These are phyloP conservation scores for Bombylius discolor DNA, from an alignment of 2,888 invertebrate genomes.

Conservation along the genomic window DNA sequence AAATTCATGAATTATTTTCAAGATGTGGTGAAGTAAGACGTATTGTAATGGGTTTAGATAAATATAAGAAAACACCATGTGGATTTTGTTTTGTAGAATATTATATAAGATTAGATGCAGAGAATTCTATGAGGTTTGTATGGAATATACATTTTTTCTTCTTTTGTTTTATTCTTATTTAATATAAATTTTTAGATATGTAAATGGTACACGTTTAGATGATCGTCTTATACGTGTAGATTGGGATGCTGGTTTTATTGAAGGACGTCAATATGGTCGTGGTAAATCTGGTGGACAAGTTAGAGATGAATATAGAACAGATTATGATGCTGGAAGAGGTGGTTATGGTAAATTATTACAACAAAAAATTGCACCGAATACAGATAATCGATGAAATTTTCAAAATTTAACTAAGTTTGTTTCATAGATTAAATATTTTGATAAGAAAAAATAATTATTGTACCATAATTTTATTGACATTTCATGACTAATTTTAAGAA, in stretches of 20 bases:
- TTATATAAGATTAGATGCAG: constrained; percentile 59
- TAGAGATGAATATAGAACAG: constrained; percentile 94
- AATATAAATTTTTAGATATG: constrained; percentile 47
- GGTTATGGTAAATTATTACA: constrained; percentile 93
- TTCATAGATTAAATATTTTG: too few species aligned
- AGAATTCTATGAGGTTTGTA: constrained; percentile 56
- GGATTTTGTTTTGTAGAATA: constrained; percentile 99
- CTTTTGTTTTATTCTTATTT: background rate
- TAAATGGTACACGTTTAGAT: constrained; percentile 92
- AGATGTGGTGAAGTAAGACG: constrained; percentile 89
- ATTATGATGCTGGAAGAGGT: constrained; percentile 92
- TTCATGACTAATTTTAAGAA: too few species aligned
- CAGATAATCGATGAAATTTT: constrained; percentile 35
- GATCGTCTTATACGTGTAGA: constrained; percentile 95
- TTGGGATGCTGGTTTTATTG: constrained; percentile 98
- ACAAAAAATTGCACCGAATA: constrained; percentile 59
- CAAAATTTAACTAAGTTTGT: too few species aligned
- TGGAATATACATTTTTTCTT: too few species aligned
- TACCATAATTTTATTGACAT: too few species aligned
- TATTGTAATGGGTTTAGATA: constrained; percentile 95
- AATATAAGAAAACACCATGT: constrained; percentile 96
- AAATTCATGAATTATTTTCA: constrained; percentile 92
- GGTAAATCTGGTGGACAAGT: constrained; percentile 99
- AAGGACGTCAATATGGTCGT: constrained; percentile 95
- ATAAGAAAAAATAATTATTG: too few species aligned